phyloP scores from a whole-genome alignment of 2,888 invertebrate species.

The Spicauda simplicius region DNA sequence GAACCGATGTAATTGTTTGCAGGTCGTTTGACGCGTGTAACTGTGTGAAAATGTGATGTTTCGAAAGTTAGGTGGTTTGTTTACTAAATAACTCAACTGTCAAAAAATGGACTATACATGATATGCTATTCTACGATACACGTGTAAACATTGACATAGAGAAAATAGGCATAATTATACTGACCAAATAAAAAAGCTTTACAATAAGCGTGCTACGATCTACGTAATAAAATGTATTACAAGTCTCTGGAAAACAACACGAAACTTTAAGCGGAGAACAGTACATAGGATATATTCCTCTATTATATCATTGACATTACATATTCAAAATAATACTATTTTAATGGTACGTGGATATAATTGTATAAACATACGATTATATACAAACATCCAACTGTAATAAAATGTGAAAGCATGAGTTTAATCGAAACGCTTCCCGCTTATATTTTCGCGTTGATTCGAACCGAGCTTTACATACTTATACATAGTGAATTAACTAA shows the following conservation, averaged over 20 bases:
- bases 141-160: constrained; percentile 32
- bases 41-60: too few relatives aligned
- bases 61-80: too few relatives aligned
- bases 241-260: not conserved
- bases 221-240: constrained; percentile 20
- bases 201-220: constrained; percentile 37
- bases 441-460: constrained; percentile 23
- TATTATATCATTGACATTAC: not conserved
- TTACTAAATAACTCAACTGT: too few relatives aligned
- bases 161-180: constrained; percentile 31
- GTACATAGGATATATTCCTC: not conserved
- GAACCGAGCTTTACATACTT: constrained; percentile 28
- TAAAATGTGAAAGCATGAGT: too few relatives aligned
- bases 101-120: too few relatives aligned
- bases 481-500: constrained; percentile 42
- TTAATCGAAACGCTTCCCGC: not conserved
- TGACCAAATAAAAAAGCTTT: constrained; percentile 30
- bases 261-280: not conserved
- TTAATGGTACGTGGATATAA: not conserved
- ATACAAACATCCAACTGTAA: not conserved
- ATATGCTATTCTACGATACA: constrained; percentile 33
- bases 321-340: not conserved
- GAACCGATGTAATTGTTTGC: too few relatives aligned
- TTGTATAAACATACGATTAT: not conserved
- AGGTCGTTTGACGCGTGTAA: too few relatives aligned